Percentiles rank a stretch among this genome's conserved stretches.
These are phyloP conservation scores for Paedocypris micromegethes DNA, from an alignment of 2,797 vertebrate species.

Conservation along the genomic window DNA sequence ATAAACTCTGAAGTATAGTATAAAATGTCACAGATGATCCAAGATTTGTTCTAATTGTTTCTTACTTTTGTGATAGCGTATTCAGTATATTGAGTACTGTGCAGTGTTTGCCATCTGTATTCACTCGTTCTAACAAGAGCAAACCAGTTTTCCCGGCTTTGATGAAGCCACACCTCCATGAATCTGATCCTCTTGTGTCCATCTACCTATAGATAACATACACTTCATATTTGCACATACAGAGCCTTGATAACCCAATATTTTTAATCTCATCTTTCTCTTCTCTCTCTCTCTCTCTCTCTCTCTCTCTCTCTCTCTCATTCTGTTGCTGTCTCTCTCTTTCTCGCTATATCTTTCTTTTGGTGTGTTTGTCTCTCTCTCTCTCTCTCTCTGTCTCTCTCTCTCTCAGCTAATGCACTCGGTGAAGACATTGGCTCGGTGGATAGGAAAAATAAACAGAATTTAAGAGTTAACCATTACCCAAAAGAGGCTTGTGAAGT, in stretches of 20 bases:
- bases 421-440: slow-evolving; percentile 5
- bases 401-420: slow-evolving; percentile 4
- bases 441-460: background rate
- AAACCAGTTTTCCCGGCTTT: slow-evolving; percentile 58
- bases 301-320: background rate
- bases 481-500: background rate
- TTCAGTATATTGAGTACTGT: too few species aligned
- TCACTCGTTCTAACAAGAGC: too few species aligned
- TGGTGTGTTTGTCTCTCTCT: too few species aligned
- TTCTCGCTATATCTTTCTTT: too few species aligned
- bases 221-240: slow-evolving; percentile 4
- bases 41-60: too few species aligned
- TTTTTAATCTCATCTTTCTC: background rate
- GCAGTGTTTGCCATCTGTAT: too few species aligned
- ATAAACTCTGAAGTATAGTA: too few species aligned
- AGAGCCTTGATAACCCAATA: slow-evolving; percentile 4
- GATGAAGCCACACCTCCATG: slow-evolving; percentile 39
- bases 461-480: slow-evolving; percentile 19
- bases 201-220: slow-evolving; percentile 12
- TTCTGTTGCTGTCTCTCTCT: too few species aligned
- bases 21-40: too few species aligned
- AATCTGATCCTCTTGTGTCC: slow-evolving; percentile 53
- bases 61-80: too few species aligned
- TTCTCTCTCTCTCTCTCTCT: background rate
- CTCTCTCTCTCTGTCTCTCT: background rate